These are phyloP conservation scores for Macrocentrus cingulum DNA, from an alignment of 1,140 invertebrate species.

Conservation along the genomic window DNA sequence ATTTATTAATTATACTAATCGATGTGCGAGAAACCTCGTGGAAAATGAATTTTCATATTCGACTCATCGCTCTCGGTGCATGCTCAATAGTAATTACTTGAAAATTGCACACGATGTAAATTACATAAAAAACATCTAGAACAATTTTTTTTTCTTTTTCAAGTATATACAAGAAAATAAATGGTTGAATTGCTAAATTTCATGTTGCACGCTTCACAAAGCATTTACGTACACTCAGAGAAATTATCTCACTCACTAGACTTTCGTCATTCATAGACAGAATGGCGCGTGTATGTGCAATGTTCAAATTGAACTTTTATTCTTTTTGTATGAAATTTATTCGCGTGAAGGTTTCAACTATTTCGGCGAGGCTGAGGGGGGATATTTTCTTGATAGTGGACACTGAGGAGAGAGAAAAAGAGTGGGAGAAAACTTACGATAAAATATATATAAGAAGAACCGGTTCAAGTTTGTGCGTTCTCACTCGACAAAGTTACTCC, in stretches of 20 bases:
- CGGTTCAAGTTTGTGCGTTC: conserved; percentile 44
- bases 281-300: conserved; percentile 10
- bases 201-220: conserved; percentile 12
- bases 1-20: too few species aligned
- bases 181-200: conserved; percentile 12
- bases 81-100: too few species aligned
- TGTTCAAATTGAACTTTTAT: too few species aligned
- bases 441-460: conserved; percentile 47
- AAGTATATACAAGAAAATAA: neutral
- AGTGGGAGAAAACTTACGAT: conserved; percentile 36
- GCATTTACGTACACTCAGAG: neutral
- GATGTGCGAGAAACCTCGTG: too few species aligned
- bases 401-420: neutral
- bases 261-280: conserved; percentile 7
- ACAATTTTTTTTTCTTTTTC: neutral
- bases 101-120: too few species aligned
- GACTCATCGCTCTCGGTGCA: too few species aligned
- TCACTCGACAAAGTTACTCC: conserved; percentile 38
- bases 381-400: neutral
- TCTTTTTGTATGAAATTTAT: too few species aligned
- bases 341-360: too few species aligned
- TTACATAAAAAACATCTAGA: neutral
- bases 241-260: neutral
- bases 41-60: too few species aligned
- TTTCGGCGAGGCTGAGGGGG: neutral